Conservation (phyloP, 2,113 vertebrate genomes). For the Orycteropus afer region DNA sequence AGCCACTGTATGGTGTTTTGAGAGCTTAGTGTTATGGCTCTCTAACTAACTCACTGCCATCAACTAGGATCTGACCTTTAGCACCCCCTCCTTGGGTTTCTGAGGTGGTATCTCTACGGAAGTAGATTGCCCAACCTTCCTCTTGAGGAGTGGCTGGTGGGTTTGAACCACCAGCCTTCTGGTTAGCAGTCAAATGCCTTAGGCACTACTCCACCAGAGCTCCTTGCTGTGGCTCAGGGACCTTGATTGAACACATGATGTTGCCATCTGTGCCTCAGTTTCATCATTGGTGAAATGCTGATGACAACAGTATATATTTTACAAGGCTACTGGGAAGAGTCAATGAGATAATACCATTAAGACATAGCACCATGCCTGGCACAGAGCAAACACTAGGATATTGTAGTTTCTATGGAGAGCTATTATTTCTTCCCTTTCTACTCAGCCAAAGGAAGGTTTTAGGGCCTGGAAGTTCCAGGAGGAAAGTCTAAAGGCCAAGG, state of each 20-base stretch:
- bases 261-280: background rate
- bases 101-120: too few species aligned
- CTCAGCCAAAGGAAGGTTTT: background rate
- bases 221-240: background rate
- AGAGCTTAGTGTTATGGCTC: background rate
- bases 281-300: background rate
- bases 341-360: fast-evolving
- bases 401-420: background rate
- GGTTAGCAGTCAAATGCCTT: too few species aligned
- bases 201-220: too few species aligned
- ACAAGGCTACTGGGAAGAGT: background rate
- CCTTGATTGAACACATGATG: background rate
- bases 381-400: fast-evolving
- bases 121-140: too few species aligned
- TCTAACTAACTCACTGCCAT: too few species aligned
- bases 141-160: too few species aligned
- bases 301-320: background rate
- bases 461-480: background rate
- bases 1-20: background rate
- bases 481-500: background rate
- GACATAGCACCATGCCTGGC: background rate
- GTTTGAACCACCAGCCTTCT: too few species aligned
- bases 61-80: too few species aligned
- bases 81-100: too few species aligned
- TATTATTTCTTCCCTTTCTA: background rate